These are phyloP conservation scores for Paramuricea clavata DNA, from an alignment of 92 coral and sea anemone genomes.

Conservation along the genomic window DNA sequence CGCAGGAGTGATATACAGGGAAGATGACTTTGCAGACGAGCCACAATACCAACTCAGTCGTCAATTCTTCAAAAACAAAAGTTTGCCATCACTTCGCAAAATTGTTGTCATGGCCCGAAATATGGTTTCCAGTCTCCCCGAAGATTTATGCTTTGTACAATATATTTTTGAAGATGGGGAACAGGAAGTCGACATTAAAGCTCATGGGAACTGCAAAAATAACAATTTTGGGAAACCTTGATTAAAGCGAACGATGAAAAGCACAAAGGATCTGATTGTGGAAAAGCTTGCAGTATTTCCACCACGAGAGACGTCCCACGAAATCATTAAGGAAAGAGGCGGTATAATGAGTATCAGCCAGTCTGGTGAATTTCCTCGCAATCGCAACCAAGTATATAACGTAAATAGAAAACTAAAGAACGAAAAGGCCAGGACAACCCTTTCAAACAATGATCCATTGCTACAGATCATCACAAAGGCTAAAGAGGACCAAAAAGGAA, in stretches of 20 bases:
- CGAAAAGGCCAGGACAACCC: not conserved
- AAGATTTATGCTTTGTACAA: slow-evolving; percentile 53
- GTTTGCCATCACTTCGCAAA: slow-evolving; percentile 64
- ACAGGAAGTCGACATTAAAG: slow-evolving; percentile 51
- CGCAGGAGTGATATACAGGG: slow-evolving; percentile 35
- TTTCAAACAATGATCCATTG: slow-evolving; percentile 53
- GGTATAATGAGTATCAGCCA: slow-evolving; percentile 51
- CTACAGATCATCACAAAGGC: slow-evolving; percentile 54
- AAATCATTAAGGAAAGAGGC: slow-evolving; percentile 58
- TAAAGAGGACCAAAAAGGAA: slow-evolving; percentile 53
- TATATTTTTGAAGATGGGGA: slow-evolving; percentile 64
- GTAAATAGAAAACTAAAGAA: slow-evolving; percentile 39
- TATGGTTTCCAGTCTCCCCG: slow-evolving; percentile 21
- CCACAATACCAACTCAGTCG: slow-evolving; percentile 43
- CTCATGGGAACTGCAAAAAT: slow-evolving; percentile 57
- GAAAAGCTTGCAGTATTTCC: slow-evolving; percentile 49
- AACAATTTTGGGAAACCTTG: not conserved
- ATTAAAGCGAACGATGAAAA: slow-evolving; percentile 57
- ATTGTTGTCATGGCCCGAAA: slow-evolving; percentile 38
- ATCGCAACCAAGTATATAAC: slow-evolving; percentile 54
- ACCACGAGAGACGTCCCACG: slow-evolving; percentile 53
- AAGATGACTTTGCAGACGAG: slow-evolving; percentile 14
- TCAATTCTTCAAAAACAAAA: slow-evolving; percentile 55
- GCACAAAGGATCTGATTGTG: slow-evolving; percentile 50
- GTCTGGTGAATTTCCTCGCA: slow-evolving; percentile 67